A percentile compares a stretch with the other conserved stretches of the same genome.
Conservation (phyloP, 92 coral and sea anemone genomes). For the Palythoa caribaeorum region DNA sequence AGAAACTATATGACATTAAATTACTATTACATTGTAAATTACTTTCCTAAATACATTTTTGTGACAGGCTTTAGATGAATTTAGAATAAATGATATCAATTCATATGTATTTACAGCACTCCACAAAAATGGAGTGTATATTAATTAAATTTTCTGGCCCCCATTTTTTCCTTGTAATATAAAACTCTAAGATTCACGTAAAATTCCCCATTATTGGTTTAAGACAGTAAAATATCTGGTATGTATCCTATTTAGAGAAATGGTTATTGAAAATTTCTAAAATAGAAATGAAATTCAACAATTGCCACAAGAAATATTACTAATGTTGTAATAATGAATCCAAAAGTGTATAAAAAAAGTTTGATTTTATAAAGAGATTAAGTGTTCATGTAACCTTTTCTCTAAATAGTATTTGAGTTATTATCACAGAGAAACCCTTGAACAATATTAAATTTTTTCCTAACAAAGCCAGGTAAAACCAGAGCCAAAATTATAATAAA, state of each 20-base stretch:
- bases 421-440: not conserved
- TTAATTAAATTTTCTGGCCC: not conserved
- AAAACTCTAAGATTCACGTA: constrained; percentile 25
- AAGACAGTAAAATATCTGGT: not conserved
- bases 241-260: constrained; percentile 6
- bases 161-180: not conserved
- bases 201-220: constrained; percentile 25
- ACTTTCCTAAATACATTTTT: not conserved
- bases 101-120: constrained; percentile 8
- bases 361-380: not conserved
- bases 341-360: not conserved
- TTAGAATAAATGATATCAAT: not conserved
- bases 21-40: not conserved
- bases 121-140: constrained; percentile 26
- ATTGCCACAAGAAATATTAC: not conserved
- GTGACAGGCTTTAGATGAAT: not conserved
- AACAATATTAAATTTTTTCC: not conserved
- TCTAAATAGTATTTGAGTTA: not conserved
- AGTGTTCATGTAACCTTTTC: not conserved
- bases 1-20: not conserved
- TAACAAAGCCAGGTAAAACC: constrained; percentile 30
- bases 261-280: not conserved
- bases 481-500: constrained; percentile 28
- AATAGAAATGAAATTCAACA: not conserved
- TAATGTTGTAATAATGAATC: not conserved